These are phyloP conservation scores for Siphonodentalium dalli DNA, from an alignment of 2,888 invertebrate genomes.

Conservation along the genomic window DNA sequence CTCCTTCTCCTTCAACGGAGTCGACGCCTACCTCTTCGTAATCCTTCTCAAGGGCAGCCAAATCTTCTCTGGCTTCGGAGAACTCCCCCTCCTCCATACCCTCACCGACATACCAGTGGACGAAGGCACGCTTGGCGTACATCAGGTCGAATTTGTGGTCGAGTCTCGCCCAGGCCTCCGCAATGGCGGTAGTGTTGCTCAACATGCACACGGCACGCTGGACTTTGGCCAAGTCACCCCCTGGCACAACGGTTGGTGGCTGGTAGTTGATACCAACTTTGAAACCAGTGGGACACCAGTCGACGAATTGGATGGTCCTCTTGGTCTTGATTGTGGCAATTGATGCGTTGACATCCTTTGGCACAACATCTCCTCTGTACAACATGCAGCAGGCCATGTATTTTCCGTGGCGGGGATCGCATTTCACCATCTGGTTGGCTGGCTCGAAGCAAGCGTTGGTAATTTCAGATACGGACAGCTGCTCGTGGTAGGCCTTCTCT, in stretches of 20 bases:
- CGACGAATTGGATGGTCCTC: conserved; percentile 50
- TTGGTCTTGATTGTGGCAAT: conserved; percentile 56
- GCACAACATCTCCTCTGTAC: conserved; percentile 55
- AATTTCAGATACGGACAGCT: conserved; percentile 76
- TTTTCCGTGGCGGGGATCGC: conserved; percentile 64
- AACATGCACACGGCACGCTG: conserved; percentile 67
- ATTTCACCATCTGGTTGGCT: conserved; percentile 88
- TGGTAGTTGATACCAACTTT: conserved; percentile 83
- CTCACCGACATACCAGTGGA: conserved; percentile 63
- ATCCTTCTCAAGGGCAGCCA: conserved; percentile 48
- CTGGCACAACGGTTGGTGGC: conserved; percentile 78
- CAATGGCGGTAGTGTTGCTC: conserved; percentile 67
- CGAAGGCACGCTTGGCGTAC: conserved; percentile 48
- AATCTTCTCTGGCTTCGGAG: conserved; percentile 48
- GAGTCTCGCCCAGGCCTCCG: conserved; percentile 63
- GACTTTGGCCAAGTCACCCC: conserved; percentile 79
- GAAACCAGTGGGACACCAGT: conserved; percentile 74
- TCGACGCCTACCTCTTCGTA: conserved; percentile 53
- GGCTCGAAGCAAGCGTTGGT: conserved; percentile 89
- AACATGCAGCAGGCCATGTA: conserved; percentile 64
- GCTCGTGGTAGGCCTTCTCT: conserved; percentile 93
- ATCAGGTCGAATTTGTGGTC: conserved; percentile 57
- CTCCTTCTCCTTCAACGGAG: conserved; percentile 6
- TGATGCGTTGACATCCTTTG: conserved; percentile 54
- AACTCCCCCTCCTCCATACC: conserved; percentile 49